Evolutionary conservation across 2,888 invertebrate genomes (phyloP).

Genomic region (Erynnis tages): DNA sequence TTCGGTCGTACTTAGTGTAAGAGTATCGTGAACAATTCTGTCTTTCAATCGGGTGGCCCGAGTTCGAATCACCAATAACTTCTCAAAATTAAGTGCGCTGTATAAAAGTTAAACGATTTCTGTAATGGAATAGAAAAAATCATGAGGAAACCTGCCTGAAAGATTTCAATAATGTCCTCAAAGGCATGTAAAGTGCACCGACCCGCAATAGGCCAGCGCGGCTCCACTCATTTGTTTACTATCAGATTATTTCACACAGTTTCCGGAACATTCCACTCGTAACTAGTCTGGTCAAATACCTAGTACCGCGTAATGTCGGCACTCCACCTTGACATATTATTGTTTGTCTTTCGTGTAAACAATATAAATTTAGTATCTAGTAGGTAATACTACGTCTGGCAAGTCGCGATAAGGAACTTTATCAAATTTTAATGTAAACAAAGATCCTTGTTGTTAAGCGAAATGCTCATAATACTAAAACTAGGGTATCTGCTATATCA

Average conservation of each 20-base stretch:
- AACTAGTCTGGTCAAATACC: conserved; percentile 1
- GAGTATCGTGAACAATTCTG: too few relatives aligned
- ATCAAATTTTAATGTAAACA: conserved; percentile 33
- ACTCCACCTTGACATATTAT: conserved; percentile 26
- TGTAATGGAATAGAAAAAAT: too few relatives aligned
- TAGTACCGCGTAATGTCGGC: conserved; percentile 2
- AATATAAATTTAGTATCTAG: conserved; percentile 24
- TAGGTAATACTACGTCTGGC: conserved; percentile 19
- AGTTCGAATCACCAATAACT: too few relatives aligned
- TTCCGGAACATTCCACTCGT: conserved; percentile 10
- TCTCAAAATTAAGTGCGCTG: too few relatives aligned
- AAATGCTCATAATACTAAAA: conserved; percentile 26
- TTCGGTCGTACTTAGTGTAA: too few relatives aligned
- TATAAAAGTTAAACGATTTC: too few relatives aligned
- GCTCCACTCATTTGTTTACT: conserved; percentile 6
- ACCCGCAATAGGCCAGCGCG: too few relatives aligned
- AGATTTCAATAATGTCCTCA: too few relatives aligned
- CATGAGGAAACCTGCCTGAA: too few relatives aligned
- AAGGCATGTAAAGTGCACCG: too few relatives aligned
- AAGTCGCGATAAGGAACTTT: conserved; percentile 14
- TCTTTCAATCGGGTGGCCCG: too few relatives aligned
- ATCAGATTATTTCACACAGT: background rate
- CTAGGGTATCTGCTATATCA: conserved; percentile 31
- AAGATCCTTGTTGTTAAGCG: conserved; percentile 24
- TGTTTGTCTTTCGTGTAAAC: conserved; percentile 25